phyloP scores from a whole-genome alignment of 2,113 vertebrate genomes.

The Sakesphorus luctuosus region DNA sequence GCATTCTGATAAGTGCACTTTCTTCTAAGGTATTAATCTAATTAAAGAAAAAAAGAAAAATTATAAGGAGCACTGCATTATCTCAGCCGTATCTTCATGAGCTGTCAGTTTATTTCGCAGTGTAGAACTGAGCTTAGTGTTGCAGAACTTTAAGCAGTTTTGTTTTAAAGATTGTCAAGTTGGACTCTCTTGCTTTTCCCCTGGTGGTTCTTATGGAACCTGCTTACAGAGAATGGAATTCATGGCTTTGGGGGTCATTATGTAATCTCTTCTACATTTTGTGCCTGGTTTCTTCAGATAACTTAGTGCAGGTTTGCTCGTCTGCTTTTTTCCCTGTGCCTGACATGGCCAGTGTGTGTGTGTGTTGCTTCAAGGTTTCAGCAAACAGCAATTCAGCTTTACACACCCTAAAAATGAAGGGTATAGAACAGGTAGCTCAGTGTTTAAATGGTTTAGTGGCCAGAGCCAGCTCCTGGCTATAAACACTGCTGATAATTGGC shows the following conservation, averaged over 20 bases:
- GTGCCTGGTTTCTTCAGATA: background rate
- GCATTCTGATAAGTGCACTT: background rate
- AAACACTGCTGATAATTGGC: background rate
- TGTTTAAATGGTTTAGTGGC: background rate
- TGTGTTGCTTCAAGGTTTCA: background rate
- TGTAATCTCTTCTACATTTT: background rate
- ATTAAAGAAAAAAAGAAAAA: background rate
- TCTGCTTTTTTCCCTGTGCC: background rate
- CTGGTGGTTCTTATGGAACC: background rate
- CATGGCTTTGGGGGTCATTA: fast-evolving
- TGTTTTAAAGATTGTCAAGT: background rate
- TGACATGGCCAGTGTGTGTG: background rate
- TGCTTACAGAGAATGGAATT: background rate
- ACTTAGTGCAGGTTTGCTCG: background rate
- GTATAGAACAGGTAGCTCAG: background rate
- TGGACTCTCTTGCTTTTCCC: background rate
- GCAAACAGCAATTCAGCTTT: background rate
- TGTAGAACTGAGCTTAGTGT: background rate
- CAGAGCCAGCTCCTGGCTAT: background rate
- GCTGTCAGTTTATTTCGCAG: background rate
- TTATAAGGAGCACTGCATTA: background rate
- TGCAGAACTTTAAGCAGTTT: background rate
- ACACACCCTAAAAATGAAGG: background rate
- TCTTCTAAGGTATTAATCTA: background rate
- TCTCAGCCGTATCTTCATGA: background rate